Percentiles rank a stretch among this genome's conserved stretches.
Conservation (phyloP, 2,797 vertebrate genomes). For the Etheostoma perlongum region DNA sequence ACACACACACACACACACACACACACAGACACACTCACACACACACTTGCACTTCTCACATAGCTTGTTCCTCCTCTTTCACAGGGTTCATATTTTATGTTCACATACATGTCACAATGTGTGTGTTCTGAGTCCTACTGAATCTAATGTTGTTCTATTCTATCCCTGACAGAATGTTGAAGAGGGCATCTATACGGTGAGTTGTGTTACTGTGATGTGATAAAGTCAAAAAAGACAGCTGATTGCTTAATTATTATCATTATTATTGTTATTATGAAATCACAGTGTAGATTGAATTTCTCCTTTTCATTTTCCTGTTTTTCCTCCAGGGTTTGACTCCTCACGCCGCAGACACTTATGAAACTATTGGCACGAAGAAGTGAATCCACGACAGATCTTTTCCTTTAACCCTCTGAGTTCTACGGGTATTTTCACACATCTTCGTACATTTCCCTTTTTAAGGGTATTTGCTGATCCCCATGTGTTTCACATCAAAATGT, state of each 20-base stretch:
- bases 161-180: conserved; percentile 37
- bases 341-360: conserved; percentile 78
- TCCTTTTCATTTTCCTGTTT: neutral
- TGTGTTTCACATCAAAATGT: too few relatives aligned
- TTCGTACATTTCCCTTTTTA: too few relatives aligned
- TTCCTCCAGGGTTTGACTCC: conserved; percentile 77
- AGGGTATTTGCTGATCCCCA: too few relatives aligned
- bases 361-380: conserved; percentile 80
- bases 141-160: conserved; percentile 30
- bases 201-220: conserved; percentile 14
- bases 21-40: too few relatives aligned
- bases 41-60: neutral
- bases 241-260: neutral
- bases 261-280: neutral
- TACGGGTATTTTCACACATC: too few relatives aligned
- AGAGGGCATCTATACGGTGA: conserved; percentile 76
- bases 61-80: conserved; percentile 8
- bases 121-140: neutral
- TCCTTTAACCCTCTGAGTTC: neutral
- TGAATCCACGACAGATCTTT: conserved; percentile 14
- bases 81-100: too few relatives aligned
- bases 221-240: too few relatives aligned
- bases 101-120: neutral
- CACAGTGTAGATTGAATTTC: fast-evolving
- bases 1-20: too few relatives aligned